phyloP scores from a whole-genome alignment of 2,888 invertebrate genomes.

The Linnaemya vulpina region DNA sequence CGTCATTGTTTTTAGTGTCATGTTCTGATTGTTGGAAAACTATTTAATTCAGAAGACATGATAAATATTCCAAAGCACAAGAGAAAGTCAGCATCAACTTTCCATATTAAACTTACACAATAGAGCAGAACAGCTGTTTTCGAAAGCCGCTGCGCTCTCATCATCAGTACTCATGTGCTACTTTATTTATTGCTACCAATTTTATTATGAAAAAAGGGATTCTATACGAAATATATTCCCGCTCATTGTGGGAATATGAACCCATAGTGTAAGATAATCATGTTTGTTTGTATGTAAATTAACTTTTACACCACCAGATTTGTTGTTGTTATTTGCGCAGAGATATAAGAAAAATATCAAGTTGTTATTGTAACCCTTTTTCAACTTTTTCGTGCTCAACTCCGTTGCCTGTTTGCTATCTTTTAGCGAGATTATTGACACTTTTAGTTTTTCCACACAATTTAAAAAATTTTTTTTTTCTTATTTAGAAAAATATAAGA shows the following conservation, averaged over 20 bases:
- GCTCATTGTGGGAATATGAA: background rate
- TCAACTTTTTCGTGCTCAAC: slow-evolving; percentile 17
- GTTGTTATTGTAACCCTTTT: slow-evolving; percentile 60
- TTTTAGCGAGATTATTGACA: slow-evolving; percentile 66
- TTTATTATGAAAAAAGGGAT: too few species aligned
- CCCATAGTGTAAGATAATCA: slow-evolving; percentile 33
- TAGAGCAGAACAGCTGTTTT: too few species aligned
- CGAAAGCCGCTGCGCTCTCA: too few species aligned
- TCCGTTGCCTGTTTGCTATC: slow-evolving; percentile 49
- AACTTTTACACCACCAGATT: slow-evolving; percentile 33
- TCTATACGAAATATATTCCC: too few species aligned
- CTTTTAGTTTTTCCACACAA: slow-evolving; percentile 56
- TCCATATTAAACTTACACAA: too few species aligned
- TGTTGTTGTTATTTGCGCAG: slow-evolving; percentile 9
- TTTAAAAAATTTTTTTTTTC: slow-evolving; percentile 3
- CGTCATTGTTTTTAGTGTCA: too few species aligned
- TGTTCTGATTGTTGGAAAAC: too few species aligned
- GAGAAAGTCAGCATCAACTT: too few species aligned
- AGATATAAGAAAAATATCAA: slow-evolving; percentile 39
- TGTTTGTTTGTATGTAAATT: slow-evolving; percentile 47
- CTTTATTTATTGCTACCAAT: too few species aligned
- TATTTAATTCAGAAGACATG: too few species aligned
- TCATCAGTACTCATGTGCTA: too few species aligned
- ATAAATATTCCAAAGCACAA: too few species aligned
- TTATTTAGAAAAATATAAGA: slow-evolving; percentile 24